These are phyloP conservation scores for Agriopis aurantiaria DNA, from an alignment of 2,888 invertebrate species.

Conservation along the genomic window DNA sequence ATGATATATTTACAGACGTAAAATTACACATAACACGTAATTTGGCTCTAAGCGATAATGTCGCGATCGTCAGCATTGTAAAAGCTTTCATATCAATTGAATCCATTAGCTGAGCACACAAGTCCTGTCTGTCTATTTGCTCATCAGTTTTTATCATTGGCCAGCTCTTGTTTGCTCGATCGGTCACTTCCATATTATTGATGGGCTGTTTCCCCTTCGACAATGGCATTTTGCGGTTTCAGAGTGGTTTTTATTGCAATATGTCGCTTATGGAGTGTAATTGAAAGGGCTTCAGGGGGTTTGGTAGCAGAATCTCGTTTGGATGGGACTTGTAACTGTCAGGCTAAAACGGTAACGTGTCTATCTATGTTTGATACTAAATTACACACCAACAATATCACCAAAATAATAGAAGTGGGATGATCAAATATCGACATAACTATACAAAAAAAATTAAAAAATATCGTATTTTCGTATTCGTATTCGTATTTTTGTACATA, in stretches of 20 bases:
- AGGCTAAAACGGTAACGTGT: constrained; percentile 1
- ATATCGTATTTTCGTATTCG: too few relatives aligned
- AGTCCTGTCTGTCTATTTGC: constrained; percentile 83
- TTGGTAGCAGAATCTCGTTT: constrained; percentile 16
- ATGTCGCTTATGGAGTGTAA: constrained; percentile 44
- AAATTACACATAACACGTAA: constrained; percentile 34
- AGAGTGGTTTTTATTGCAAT: constrained; percentile 58
- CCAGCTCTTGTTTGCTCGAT: constrained; percentile 82
- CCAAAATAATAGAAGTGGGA: too few relatives aligned
- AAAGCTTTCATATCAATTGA: constrained; percentile 87
- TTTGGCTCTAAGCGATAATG: constrained; percentile 62
- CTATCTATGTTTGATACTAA: constrained; percentile 2
- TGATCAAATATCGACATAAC: too few relatives aligned
- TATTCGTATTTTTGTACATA: too few relatives aligned
- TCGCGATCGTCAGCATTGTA: constrained; percentile 78
- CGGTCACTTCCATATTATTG: constrained; percentile 84
- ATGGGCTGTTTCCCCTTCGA: constrained; percentile 75
- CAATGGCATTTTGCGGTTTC: constrained; percentile 59
- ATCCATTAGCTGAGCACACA: constrained; percentile 86
- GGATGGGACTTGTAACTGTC: constrained; percentile 1
- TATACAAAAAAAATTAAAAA: too few relatives aligned
- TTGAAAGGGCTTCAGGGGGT: constrained; percentile 23
- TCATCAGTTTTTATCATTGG: constrained; percentile 86
- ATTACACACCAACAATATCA: not conserved
- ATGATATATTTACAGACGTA: constrained; percentile 24